A percentile compares a stretch with the other conserved stretches of the same genome.
phyloP scores from a whole-genome alignment of 2,888 invertebrate species.

The Galerucella nymphaeae region DNA sequence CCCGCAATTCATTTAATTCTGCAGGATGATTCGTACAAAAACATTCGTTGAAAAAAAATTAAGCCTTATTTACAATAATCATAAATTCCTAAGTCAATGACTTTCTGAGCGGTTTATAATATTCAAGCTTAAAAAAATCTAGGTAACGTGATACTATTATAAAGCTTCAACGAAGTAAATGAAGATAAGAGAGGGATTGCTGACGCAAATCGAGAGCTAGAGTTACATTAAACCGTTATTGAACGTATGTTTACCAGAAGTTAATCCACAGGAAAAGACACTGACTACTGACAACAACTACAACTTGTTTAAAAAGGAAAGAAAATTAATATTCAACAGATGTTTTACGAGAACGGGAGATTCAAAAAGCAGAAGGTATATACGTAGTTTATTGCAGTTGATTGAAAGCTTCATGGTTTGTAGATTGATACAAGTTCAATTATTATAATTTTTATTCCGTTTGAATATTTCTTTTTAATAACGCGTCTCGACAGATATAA shows the following conservation, averaged over 20 bases:
- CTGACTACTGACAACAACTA: background rate
- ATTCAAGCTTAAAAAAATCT: background rate
- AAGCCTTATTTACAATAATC: no score
- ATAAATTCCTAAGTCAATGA: no score
- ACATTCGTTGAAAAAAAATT: no score
- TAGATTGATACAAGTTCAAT: background rate
- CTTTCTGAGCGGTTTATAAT: background rate
- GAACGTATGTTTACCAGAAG: conserved; percentile 38
- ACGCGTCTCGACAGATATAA: no score
- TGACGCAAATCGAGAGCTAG: conserved; percentile 32
- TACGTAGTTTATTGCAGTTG: background rate
- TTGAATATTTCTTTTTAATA: background rate
- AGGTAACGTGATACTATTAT: background rate
- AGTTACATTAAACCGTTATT: conserved; percentile 33
- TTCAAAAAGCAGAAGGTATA: background rate
- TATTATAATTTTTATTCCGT: no score
- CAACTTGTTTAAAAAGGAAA: background rate
- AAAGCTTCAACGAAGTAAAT: background rate
- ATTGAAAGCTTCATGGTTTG: background rate
- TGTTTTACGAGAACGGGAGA: background rate
- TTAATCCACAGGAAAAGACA: conserved; percentile 20
- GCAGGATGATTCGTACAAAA: no score
- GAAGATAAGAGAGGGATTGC: conserved; percentile 13
- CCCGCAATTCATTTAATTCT: no score
- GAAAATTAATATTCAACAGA: conserved; percentile 7